Conservation (phyloP, 2,888 invertebrate genomes). For the Dermolepida albohirtum region DNA sequence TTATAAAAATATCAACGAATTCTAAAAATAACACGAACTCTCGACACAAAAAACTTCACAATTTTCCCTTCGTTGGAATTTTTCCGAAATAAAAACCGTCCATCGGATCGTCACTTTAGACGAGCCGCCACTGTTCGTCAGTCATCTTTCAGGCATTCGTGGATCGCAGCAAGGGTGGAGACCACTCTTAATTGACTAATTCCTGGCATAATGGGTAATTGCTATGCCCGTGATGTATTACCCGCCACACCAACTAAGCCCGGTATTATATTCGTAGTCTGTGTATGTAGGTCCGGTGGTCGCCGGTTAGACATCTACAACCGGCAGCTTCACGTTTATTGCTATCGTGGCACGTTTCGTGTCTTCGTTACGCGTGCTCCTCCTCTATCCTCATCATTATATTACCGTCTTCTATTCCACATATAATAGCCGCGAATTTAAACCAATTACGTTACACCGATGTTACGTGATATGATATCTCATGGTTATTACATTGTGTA, state of each 20-base stretch:
- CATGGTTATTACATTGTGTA: neutral
- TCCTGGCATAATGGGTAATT: conserved; percentile 65
- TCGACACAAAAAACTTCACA: neutral
- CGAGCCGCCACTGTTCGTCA: conserved; percentile 41
- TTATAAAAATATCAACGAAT: neutral
- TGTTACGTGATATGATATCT: no score
- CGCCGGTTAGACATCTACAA: neutral
- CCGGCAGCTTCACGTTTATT: conserved; percentile 28
- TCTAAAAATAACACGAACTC: neutral
- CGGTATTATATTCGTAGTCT: conserved; percentile 54
- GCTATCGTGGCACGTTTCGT: conserved; percentile 29
- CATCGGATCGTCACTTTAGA: conserved; percentile 2
- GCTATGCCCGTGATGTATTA: conserved; percentile 64
- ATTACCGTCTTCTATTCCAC: conserved; percentile 7
- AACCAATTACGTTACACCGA: conserved; percentile 5
- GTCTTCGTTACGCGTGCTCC: conserved; percentile 1
- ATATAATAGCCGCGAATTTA: conserved; percentile 11
- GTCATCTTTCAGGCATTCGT: conserved; percentile 61
- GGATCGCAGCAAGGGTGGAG: conserved; percentile 59
- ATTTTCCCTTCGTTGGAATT: neutral
- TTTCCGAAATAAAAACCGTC: neutral
- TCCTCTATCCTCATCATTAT: conserved; percentile 15
- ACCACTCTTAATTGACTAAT: conserved; percentile 64
- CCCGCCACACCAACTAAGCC: conserved; percentile 55
- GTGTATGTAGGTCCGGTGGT: conserved; percentile 11